phyloP scores from a whole-genome alignment of 2,888 invertebrate species.

The Leucoptera coffeella region DNA sequence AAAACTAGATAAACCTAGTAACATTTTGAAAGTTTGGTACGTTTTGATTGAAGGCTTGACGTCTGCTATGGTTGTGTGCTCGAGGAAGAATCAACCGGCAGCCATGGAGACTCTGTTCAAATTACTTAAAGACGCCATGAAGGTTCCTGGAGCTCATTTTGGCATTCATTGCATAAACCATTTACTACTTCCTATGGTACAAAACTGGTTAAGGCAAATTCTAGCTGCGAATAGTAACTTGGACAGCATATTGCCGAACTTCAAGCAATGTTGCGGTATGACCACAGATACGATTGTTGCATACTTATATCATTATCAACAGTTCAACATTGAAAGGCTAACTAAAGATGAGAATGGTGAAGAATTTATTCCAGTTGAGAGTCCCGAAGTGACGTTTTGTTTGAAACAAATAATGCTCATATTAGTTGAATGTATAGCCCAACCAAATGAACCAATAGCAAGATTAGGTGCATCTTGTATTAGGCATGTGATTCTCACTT shows the following conservation, averaged over 20 bases:
- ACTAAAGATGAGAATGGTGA: constrained; percentile 31
- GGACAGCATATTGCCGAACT: constrained; percentile 78
- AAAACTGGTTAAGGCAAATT: constrained; percentile 83
- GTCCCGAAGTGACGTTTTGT: constrained; percentile 61
- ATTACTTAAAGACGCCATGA: constrained; percentile 67
- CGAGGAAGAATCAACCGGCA: constrained; percentile 82
- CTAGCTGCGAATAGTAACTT: constrained; percentile 65
- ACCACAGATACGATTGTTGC: constrained; percentile 87
- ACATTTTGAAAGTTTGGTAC: constrained; percentile 86
- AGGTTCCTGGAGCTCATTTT: constrained; percentile 81
- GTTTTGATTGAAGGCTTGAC: constrained; percentile 82
- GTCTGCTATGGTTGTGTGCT: constrained; percentile 74
- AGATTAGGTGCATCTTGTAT: constrained; percentile 90
- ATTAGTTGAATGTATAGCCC: constrained; percentile 84
- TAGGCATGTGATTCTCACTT: constrained; percentile 76
- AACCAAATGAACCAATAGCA: constrained; percentile 85
- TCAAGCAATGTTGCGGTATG: constrained; percentile 91
- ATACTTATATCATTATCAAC: constrained; percentile 70
- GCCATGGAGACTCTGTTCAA: constrained; percentile 85
- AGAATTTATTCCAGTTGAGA: constrained; percentile 49
- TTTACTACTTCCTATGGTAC: constrained; percentile 83
- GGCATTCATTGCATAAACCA: constrained; percentile 91
- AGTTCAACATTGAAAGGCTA: constrained; percentile 40
- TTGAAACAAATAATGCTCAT: constrained; percentile 80
- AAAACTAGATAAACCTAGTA: constrained; percentile 72